A percentile compares a stretch with the other conserved stretches of the same genome.
phyloP scores from a whole-genome alignment of 1,140 invertebrate species.

The Choristoneura fumiferana region DNA sequence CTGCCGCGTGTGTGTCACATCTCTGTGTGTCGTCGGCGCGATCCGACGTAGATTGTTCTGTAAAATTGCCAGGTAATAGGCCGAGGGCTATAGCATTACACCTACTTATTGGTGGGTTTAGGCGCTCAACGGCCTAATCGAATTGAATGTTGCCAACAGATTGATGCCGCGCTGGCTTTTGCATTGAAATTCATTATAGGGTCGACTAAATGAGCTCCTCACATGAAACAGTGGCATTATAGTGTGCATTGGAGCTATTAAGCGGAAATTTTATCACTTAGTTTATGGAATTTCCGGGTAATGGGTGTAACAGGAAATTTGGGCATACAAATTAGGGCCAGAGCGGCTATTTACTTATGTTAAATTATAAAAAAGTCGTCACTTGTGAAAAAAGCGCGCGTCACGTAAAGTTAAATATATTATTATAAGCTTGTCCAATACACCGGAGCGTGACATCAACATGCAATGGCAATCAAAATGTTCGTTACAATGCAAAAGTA shows the following conservation, averaged over 20 bases:
- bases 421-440: no score
- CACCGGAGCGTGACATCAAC: no score
- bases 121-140: slow-evolving; percentile 66
- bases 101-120: slow-evolving; percentile 72
- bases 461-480: no score
- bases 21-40: slow-evolving; percentile 66
- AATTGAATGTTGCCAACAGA: slow-evolving; percentile 68
- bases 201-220: neutral
- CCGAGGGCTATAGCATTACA: slow-evolving; percentile 73
- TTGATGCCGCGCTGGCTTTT: slow-evolving; percentile 45
- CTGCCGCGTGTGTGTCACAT: slow-evolving; percentile 63
- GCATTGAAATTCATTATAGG: slow-evolving; percentile 16
- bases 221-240: slow-evolving; percentile 8
- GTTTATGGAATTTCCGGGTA: slow-evolving; percentile 4
- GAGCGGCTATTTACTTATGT: neutral
- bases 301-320: slow-evolving; percentile 13
- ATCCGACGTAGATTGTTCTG: slow-evolving; percentile 73
- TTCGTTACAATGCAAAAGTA: neutral
- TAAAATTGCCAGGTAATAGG: slow-evolving; percentile 78
- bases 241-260: slow-evolving; percentile 1
- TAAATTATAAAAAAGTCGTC: neutral
- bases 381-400: neutral
- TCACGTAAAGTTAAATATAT: no score
- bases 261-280: slow-evolving; percentile 4
- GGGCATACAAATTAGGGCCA: slow-evolving; percentile 4